These are phyloP conservation scores for Bibio marci DNA, from an alignment of 2,888 invertebrate genomes.

Conservation along the genomic window DNA sequence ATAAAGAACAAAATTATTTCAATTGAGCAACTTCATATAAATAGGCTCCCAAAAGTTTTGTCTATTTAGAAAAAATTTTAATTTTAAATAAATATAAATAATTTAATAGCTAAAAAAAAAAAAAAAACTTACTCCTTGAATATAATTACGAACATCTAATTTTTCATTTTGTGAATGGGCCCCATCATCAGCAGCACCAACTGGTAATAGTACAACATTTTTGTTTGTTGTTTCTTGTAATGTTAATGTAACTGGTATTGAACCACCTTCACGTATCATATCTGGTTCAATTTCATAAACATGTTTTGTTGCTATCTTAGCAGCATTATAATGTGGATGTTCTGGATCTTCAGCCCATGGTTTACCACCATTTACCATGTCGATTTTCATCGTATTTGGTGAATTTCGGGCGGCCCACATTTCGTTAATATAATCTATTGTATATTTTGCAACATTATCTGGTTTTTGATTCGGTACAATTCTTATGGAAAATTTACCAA, in stretches of 20 bases:
- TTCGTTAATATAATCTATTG: constrained; percentile 56
- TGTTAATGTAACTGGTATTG: constrained; percentile 90
- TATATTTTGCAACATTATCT: constrained; percentile 61
- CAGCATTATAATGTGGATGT: constrained; percentile 87
- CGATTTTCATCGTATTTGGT: constrained; percentile 61
- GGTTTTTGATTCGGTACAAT: constrained; percentile 91
- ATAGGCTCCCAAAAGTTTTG: constrained; percentile 82
- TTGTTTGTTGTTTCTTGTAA: constrained; percentile 83
- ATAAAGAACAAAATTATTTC: too few species aligned
- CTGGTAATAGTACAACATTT: constrained; percentile 85
- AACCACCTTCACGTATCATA: constrained; percentile 92
- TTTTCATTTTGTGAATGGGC: constrained; percentile 99
- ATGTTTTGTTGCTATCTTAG: constrained; percentile 57
- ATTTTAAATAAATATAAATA: constrained; percentile 1
- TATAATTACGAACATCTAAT: constrained; percentile 78
- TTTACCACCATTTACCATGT: constrained; percentile 56
- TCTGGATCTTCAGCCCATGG: constrained; percentile 88
- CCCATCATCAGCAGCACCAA: constrained; percentile 87
- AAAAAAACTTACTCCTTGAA: constrained; percentile 61
- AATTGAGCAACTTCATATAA: constrained; percentile 58
- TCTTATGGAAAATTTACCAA: constrained; percentile 92
- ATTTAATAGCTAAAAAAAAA: constrained; percentile 2
- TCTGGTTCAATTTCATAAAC: constrained; percentile 85
- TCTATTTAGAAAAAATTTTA: constrained; percentile 40
- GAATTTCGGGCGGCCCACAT: constrained; percentile 66